Base-by-base conservation (phyloP, 2,113 vertebrate species). In the Myotis brandtii region DNA sequence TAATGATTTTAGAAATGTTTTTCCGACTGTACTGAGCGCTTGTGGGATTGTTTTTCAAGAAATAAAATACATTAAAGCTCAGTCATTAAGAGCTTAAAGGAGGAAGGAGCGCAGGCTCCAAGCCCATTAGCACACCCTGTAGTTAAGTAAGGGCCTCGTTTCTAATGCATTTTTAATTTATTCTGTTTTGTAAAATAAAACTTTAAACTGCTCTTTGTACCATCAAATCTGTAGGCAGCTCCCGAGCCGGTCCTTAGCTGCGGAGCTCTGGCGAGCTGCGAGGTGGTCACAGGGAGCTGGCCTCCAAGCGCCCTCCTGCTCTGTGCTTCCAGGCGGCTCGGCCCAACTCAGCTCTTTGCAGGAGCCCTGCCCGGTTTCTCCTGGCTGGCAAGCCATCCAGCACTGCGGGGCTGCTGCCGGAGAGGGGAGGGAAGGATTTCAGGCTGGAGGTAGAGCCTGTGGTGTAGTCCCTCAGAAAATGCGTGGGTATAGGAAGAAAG, bases 1-100 rank as follows among this genome's bases (percentile, higher is more conserved):
- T 97, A 97, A 46, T 48, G 97, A 98, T 97, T 97, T 97, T 85
- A 97, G 97, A 97, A 91, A 69, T 97, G 95, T 97, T 98, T 98
- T 97, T 98, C 93, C 48, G 37, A 95, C 95, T 83, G 96, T 97
- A 95, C 80, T 27, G 23, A 96, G 95, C 59, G 18, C 97, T 96
- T 95, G 90, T 86, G 97, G 97, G 97, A 97, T 96, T 75, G 89
- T 98, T 98, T 97, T 98, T 98, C 95, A 98, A 98, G 97, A 97
- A 98, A 98, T 98, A 98, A 98, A 97, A 97, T 83, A 46, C 97
- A 98, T 98, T 98, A 98, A 98, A 98, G 96, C 97, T 52, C 80
- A 95, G 96, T 96, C 98, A 97, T 98, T 98, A 98, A 98, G 97
- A 93, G 97, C 97, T 97, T 96, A 87, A 89, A 98, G 96, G 8